Evolutionary conservation across 64 coral and sea anemone genomes (phyloP).

Genomic region (Montipora sp.): DNA sequence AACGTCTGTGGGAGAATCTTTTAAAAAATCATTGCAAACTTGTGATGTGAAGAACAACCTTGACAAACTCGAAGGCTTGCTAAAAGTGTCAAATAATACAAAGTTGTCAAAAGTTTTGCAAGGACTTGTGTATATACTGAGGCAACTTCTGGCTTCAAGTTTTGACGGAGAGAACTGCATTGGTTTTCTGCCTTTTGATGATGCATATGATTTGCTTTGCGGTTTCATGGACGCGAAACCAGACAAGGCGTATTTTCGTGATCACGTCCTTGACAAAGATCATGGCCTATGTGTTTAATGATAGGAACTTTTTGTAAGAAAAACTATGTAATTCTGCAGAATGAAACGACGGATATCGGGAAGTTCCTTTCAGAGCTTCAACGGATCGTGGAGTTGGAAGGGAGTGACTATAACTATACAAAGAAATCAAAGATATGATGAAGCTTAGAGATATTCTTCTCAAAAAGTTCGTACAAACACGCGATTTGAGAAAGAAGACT

Average conservation of each 20-base stretch:
- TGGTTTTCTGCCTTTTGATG: conserved; percentile 53
- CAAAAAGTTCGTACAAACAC: too few relatives aligned
- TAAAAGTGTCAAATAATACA: background rate
- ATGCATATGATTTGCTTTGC: conserved; percentile 51
- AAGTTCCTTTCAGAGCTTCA: conserved; percentile 47
- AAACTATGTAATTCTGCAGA: conserved; percentile 25
- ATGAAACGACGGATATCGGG: conserved; percentile 17
- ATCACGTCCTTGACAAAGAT: conserved; percentile 6
- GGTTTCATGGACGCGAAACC: conserved; percentile 27
- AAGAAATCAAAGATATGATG: too few relatives aligned
- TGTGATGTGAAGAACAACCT: conserved; percentile 21
- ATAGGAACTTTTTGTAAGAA: background rate
- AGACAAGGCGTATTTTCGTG: conserved; percentile 51
- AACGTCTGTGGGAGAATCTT: conserved; percentile 5
- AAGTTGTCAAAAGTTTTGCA: conserved; percentile 11
- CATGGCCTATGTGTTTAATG: background rate
- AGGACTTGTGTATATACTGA: conserved; percentile 46
- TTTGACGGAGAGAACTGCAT: conserved; percentile 35
- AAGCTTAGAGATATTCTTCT: too few relatives aligned
- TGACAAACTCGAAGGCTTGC: background rate
- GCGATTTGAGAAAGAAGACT: too few relatives aligned
- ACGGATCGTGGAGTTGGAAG: background rate
- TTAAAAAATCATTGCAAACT: conserved; percentile 37
- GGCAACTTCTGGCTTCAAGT: conserved; percentile 45
- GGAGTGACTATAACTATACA: too few relatives aligned